These are phyloP conservation scores for Darwinula stevensoni DNA, from an alignment of 2,888 invertebrate genomes.

Conservation along the genomic window DNA sequence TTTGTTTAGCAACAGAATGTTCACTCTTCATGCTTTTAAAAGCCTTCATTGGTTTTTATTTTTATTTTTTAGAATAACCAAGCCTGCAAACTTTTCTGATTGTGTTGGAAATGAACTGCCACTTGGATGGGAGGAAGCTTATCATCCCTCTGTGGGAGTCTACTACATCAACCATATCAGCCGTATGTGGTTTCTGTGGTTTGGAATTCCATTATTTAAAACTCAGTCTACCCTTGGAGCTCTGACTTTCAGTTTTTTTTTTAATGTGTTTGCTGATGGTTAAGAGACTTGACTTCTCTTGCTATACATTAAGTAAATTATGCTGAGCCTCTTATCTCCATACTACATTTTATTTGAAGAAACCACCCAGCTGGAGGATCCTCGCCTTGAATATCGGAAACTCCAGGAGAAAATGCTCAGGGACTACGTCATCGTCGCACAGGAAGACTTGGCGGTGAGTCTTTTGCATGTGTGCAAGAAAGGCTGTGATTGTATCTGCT, in stretches of 20 bases:
- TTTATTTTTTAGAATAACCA: conserved; percentile 50
- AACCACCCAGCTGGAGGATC: conserved; percentile 85
- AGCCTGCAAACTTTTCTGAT: conserved; percentile 87
- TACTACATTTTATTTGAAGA: conserved; percentile 25
- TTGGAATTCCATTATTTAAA: conserved; percentile 3
- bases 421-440: conserved; percentile 80
- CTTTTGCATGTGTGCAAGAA: background rate
- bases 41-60: conserved; percentile 9
- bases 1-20: too few relatives aligned
- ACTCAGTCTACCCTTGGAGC: too few relatives aligned
- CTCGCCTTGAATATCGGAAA: conserved; percentile 79
- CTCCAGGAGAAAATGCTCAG: conserved; percentile 89
- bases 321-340: background rate
- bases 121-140: conserved; percentile 87
- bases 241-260: background rate
- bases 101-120: conserved; percentile 92
- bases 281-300: too few relatives aligned
- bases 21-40: too few relatives aligned
- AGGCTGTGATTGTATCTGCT: background rate
- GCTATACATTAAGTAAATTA: too few relatives aligned
- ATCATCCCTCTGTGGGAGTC: conserved; percentile 71
- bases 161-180: conserved; percentile 92
- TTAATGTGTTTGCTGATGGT: conserved; percentile 4
- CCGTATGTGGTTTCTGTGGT: conserved; percentile 34
- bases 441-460: conserved; percentile 69